These are phyloP conservation scores for Marasmarcha lunaedactyla DNA, from an alignment of 2,888 invertebrate genomes.

Conservation along the genomic window DNA sequence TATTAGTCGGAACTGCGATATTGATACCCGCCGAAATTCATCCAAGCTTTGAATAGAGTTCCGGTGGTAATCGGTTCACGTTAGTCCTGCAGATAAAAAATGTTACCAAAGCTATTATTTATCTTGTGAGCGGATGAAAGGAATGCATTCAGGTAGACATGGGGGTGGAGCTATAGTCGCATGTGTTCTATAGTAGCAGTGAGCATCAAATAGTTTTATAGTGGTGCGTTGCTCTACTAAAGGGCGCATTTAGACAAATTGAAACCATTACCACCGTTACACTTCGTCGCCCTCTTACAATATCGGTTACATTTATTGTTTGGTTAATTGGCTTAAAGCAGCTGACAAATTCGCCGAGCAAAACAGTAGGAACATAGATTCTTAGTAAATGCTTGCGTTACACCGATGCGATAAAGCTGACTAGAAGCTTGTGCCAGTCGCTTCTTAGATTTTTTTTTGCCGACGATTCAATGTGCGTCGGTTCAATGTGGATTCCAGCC, in stretches of 20 bases:
- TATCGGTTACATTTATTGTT: not conserved
- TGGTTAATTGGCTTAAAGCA: not conserved
- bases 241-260: constrained; percentile 35
- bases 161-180: constrained; percentile 40
- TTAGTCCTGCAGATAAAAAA: constrained; percentile 41
- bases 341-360: not conserved
- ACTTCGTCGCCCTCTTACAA: constrained; percentile 8
- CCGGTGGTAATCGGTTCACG: constrained; percentile 57
- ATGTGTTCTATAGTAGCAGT: constrained; percentile 29
- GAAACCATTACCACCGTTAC: constrained; percentile 29
- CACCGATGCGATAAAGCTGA: constrained; percentile 17
- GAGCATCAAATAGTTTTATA: constrained; percentile 36
- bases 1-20: constrained; percentile 63
- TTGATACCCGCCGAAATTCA: constrained; percentile 53
- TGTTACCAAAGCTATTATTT: constrained; percentile 36
- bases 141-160: constrained; percentile 50
- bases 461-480: constrained; percentile 37
- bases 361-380: too few species aligned
- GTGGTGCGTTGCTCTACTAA: constrained; percentile 36
- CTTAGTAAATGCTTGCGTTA: too few species aligned
- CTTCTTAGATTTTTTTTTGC: constrained; percentile 42
- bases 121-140: constrained; percentile 36
- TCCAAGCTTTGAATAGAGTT: constrained; percentile 54
- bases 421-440: constrained; percentile 35
- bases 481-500: constrained; percentile 50